Evolutionary conservation across 2,888 invertebrate genomes (phyloP), one percentile per base, ranked within the genome.

Genomic region (Heliconius ethilla): DNA sequence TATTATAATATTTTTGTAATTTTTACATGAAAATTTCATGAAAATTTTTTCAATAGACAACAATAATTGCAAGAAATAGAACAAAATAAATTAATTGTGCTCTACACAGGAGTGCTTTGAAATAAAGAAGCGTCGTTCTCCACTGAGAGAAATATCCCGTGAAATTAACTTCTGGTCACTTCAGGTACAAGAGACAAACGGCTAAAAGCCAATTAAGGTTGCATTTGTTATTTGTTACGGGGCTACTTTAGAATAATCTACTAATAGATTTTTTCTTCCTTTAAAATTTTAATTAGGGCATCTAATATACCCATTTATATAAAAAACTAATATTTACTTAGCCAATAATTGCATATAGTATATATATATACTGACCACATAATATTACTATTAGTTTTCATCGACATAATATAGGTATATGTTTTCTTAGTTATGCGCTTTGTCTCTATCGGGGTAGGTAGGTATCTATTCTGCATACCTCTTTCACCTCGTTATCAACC

Each of bases 161-260:
- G 93, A 93, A 93, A 93, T 93, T 93, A 92, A 90, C 92, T 92
- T 88, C 88, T 89, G 92, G 92, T 93, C 92, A 92, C 89, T 88
- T 88, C 92, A 92, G 92, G 91, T 91, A 86, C 85, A 84, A 80
- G 88, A 92, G 92, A 92, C 86, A 91, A 91, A 92, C 88, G 89
- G 89, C 87, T 81, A 80, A 62, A 75, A 70, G 83, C 80, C 83
- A 86, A 75, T 79, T 80, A 79, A 72, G 66, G 70, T 70, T 67
- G 75, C 74, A 40, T 74, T 73, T 62, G 74, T 72, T 72, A 72
- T 59, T 72, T 72, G 55, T 72, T 59, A 59, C 15, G 9, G 33
- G 15, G 25, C n/a, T 29, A 29, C 22, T 55, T 33, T 29, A 70
- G 55, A 37, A 59, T 72, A 13, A 72, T 13, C 6, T 9, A 40